These are phyloP conservation scores for Nesogale talazaci DNA, from an alignment of 2,113 vertebrate genomes.

Conservation along the genomic window DNA sequence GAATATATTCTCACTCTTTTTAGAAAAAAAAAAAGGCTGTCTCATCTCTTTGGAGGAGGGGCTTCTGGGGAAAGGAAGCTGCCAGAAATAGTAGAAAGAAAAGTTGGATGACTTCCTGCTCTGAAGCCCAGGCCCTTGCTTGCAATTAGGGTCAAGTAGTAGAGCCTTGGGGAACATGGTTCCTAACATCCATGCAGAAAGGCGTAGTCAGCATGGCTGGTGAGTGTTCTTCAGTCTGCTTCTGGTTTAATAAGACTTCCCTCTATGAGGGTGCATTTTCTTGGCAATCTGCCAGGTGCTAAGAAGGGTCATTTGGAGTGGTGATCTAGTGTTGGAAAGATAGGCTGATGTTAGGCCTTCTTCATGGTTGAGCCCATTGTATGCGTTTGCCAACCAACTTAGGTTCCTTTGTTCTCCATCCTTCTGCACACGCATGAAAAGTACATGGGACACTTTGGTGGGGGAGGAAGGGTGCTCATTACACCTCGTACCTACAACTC, in stretches of 20 bases:
- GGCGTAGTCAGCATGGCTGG: neutral
- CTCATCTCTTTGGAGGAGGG: slow-evolving; percentile 1
- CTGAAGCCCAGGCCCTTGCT: no score
- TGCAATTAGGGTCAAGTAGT: neutral
- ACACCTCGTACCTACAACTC: neutral
- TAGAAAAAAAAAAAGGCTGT: neutral
- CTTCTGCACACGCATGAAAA: neutral
- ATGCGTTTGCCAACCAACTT: neutral
- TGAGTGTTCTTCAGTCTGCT: neutral
- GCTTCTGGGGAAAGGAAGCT: neutral
- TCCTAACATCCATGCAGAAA: neutral
- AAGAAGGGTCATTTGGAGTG: neutral
- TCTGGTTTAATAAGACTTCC: neutral
- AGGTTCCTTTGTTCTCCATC: neutral
- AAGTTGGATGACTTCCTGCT: slow-evolving; percentile 42
- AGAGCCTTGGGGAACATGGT: neutral
- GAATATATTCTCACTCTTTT: neutral
- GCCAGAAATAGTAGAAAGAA: slow-evolving; percentile 23
- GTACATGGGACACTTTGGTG: neutral
- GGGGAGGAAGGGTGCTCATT: neutral
- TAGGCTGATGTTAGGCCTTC: neutral
- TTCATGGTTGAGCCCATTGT: neutral
- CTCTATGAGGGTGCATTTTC: neutral
- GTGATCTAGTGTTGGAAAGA: neutral
- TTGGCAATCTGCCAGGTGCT: neutral